Conservation (phyloP, 2,797 vertebrate genomes). For the Scolopax rusticola region DNA sequence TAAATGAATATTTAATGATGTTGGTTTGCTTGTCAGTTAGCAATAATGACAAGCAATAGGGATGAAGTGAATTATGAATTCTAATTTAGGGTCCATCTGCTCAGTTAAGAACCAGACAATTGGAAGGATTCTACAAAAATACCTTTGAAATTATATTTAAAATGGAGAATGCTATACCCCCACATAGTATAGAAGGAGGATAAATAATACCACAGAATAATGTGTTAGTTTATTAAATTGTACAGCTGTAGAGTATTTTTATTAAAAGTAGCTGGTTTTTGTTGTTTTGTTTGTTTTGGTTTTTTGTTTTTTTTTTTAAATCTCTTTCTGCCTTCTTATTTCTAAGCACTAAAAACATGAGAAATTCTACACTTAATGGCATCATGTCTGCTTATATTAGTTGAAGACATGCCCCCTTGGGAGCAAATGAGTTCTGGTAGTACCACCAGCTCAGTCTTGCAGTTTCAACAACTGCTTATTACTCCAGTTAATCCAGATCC, state of each 20-base stretch:
- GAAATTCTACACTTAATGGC: background rate
- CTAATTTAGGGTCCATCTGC: background rate
- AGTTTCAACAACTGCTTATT: background rate
- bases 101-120: background rate
- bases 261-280: background rate
- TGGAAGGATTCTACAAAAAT: background rate
- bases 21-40: background rate
- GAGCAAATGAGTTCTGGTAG: background rate
- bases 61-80: background rate
- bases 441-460: background rate
- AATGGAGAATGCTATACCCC: background rate
- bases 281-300: background rate
- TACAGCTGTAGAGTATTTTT: background rate
- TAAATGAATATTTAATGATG: background rate
- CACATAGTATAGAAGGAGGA: background rate
- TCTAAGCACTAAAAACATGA: background rate
- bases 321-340: background rate
- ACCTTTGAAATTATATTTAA: background rate
- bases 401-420: background rate
- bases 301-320: background rate
- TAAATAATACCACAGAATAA: background rate
- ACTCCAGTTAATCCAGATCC: background rate
- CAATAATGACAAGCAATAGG: background rate
- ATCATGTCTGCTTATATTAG: background rate
- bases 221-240: background rate